These are phyloP conservation scores for Desmodus rotundus DNA, from an alignment of 2,113 vertebrate species.

Conservation along the genomic window DNA sequence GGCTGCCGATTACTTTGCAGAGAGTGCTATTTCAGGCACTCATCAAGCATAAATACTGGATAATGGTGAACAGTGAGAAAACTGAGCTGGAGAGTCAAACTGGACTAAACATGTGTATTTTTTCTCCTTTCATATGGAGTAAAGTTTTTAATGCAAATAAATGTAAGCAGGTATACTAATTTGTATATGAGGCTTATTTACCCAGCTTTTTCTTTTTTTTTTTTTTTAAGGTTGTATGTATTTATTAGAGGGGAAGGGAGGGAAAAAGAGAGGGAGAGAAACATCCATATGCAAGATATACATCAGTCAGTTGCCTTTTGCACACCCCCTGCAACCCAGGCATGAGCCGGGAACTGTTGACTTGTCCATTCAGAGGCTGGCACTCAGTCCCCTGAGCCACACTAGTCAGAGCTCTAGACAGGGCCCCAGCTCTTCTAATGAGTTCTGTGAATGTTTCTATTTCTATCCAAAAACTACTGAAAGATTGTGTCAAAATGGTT, in stretches of 20 bases:
- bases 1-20: background rate
- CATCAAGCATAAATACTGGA: background rate
- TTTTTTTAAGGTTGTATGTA: no score
- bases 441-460: background rate
- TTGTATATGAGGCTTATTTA: background rate
- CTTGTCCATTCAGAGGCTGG: no score
- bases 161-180: background rate
- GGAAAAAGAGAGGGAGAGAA: no score
- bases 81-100: background rate
- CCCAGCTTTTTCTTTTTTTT: background rate
- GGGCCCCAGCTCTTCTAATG: background rate
- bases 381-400: no score
- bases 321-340: no score
- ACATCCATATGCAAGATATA: no score
- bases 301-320: no score
- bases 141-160: background rate
- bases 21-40: conserved; percentile 2
- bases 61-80: background rate
- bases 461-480: background rate
- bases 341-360: no score
- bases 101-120: background rate
- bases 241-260: no score
- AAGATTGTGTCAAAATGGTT: background rate
- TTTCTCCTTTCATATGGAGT: background rate
- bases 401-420: no score